Evolutionary conservation across 2,113 vertebrate genomes (phyloP), one percentile per base, ranked within the genome.

Genomic region (Crotalus helleri): DNA sequence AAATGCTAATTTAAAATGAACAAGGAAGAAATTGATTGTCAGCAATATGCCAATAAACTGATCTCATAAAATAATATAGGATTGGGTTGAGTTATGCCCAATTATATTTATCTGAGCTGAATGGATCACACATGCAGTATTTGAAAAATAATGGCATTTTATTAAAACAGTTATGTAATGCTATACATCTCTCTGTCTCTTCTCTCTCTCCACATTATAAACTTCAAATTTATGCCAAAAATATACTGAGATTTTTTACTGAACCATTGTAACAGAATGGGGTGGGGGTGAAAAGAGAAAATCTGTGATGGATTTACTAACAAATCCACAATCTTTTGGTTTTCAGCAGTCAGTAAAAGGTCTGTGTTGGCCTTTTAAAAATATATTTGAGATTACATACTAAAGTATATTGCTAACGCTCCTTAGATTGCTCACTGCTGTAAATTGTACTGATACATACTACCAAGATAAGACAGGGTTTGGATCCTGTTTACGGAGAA

Each of bases 71-170:
- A 91, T 85, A 0, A 85, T 91, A 81, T 81, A 81, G 69, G 2
- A 39, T 81, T 81, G 69, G n/a, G 95, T 49, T 51, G 44, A 39
- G 44, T 95, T 91, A 61, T 53, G 54, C 33, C 59, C 17, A 55
- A 1, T 90, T 94, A 90, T 92, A 92, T 94, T 96, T 95, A 92
- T 93, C 87, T 93, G 92, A 89, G 92, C 10, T 26, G 90, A 57
- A 58, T 94, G 88, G 88, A 1, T 92, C 91, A 95, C 81, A 93
- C 44, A 61, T 44, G 93, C 94, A 94, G 11, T 7, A 5, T 93
- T 87, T 93, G 26, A 10, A 69, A 91, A 93, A 94, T 94, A 69
- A 69, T 26, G 51, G 54, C 51, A 29, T 1, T 88, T 88, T 88
- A 29, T 11, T 57, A 29, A 89, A 92, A 57, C 39, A 24, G 3